A percentile compares a stretch with the other conserved stretches of the same genome.
Evolutionary conservation across 2,113 vertebrate species (phyloP).

Genomic region (Leucoraja erinaceus): DNA sequence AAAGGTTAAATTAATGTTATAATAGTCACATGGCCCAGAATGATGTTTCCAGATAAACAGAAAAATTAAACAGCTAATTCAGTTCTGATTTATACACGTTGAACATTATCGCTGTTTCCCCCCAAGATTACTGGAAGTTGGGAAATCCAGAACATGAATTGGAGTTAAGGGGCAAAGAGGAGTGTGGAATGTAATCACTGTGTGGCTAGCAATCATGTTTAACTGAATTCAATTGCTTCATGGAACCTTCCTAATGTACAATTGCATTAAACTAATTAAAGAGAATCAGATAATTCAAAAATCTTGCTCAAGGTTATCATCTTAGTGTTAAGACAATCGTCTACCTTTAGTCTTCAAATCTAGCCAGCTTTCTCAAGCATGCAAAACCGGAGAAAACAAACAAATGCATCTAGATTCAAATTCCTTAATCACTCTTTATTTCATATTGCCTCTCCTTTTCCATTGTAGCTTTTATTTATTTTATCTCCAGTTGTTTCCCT

Average conservation of each 20-base stretch:
- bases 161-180: not conserved
- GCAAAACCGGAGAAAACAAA: not conserved
- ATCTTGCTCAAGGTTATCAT: not conserved
- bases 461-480: not conserved
- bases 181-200: not conserved
- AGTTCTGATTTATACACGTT: not conserved
- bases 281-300: not conserved
- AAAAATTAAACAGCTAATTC: not conserved
- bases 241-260: not conserved
- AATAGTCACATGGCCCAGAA: not conserved
- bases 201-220: not conserved
- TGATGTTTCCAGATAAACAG: not conserved
- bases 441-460: not conserved
- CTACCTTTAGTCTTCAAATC: not conserved
- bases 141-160: not conserved
- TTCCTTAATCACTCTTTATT: not conserved
- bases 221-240: not conserved
- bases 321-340: not conserved
- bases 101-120: not conserved
- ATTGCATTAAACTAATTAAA: not conserved
- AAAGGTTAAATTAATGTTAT: not conserved
- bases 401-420: not conserved
- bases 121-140: not conserved
- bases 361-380: not conserved
- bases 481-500: not conserved